Evolutionary conservation across 2,888 invertebrate species (phyloP).

Genomic region (Trachelus troglodyta): DNA sequence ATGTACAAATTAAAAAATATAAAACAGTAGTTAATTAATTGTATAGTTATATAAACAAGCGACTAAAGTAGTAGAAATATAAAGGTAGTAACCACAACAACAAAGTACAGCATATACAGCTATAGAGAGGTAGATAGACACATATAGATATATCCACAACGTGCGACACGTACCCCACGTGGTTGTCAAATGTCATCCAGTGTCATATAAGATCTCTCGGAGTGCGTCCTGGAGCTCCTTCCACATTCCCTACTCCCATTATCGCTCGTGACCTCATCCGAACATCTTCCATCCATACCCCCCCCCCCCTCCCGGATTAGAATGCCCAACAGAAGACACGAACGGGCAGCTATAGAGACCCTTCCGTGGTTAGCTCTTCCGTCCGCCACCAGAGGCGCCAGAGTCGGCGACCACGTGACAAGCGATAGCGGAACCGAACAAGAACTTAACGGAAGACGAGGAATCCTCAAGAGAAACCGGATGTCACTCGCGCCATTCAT

Average conservation of each 20-base stretch:
- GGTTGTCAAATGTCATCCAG: conserved; percentile 9
- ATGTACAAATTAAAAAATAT: background rate
- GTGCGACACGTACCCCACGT: conserved; percentile 11
- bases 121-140: background rate
- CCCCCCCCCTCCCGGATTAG: background rate
- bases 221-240: background rate
- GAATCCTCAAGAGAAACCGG: background rate
- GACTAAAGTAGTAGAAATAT: background rate
- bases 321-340: background rate
- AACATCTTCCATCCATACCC: background rate
- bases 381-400: background rate
- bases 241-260: background rate
- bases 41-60: background rate
- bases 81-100: background rate
- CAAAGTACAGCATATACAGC: background rate
- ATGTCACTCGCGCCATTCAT: background rate
- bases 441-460: background rate
- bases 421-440: background rate
- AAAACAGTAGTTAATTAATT: background rate
- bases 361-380: background rate
- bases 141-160: background rate
- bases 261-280: background rate
- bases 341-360: background rate
- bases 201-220: background rate
- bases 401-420: background rate